These are phyloP conservation scores for Troides aeacus DNA, from an alignment of 2,888 invertebrate species.

Conservation along the genomic window DNA sequence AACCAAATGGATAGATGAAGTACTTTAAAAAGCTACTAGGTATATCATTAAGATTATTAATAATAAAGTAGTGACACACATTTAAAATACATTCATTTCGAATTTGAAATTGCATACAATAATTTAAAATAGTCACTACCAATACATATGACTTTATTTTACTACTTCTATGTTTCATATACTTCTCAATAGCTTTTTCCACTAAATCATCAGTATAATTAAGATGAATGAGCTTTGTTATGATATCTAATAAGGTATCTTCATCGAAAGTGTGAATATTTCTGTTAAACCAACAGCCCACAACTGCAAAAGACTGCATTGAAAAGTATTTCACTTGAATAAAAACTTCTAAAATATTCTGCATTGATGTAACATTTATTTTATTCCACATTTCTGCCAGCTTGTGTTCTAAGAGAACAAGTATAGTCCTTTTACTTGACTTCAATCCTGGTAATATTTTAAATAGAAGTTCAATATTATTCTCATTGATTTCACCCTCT, in stretches of 20 bases:
- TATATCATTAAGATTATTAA: conserved; percentile 65
- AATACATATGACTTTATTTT: conserved; percentile 75
- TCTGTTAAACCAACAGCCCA: conserved; percentile 79
- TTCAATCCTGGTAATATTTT: conserved; percentile 78
- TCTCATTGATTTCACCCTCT: conserved; percentile 78
- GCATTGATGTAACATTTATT: conserved; percentile 67
- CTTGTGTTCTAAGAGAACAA: conserved; percentile 80
- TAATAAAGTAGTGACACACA: conserved; percentile 79
- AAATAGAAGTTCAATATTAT: conserved; percentile 80
- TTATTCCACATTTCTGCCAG: conserved; percentile 79
- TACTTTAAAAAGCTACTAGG: conserved; percentile 77
- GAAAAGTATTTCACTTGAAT: conserved; percentile 61
- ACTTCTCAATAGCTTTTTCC: conserved; percentile 81
- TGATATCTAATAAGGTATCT: conserved; percentile 74
- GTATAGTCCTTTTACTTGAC: conserved; percentile 79
- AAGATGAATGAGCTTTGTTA: conserved; percentile 76
- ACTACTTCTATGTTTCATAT: conserved; percentile 76
- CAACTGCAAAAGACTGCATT: conserved; percentile 61
- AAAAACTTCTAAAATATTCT: conserved; percentile 70
- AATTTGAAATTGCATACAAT: conserved; percentile 80
- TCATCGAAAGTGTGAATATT: conserved; percentile 82
- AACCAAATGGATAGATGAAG: conserved; percentile 82
- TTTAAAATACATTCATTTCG: conserved; percentile 79
- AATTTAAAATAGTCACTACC: conserved; percentile 81
- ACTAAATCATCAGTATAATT: conserved; percentile 79